A percentile compares a stretch with the other conserved stretches of the same genome.
These are phyloP conservation scores for Helicorthomorpha holstii DNA, from an alignment of 1,140 invertebrate genomes.

Conservation along the genomic window DNA sequence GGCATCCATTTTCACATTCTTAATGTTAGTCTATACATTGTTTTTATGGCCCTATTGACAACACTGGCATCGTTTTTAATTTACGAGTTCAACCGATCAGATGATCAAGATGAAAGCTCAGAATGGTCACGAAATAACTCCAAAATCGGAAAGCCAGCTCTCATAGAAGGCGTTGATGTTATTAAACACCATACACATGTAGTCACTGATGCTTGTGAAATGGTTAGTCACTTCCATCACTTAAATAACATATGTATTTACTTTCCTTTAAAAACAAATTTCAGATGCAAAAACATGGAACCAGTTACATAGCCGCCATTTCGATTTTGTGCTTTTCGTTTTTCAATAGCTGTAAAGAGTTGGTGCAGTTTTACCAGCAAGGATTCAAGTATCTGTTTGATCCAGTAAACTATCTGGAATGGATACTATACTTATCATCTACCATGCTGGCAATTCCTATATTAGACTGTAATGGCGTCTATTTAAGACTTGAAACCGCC, in stretches of 20 bases:
- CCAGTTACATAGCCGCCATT: neutral
- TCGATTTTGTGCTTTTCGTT: constrained; percentile 47
- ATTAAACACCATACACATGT: neutral
- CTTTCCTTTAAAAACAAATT: no score
- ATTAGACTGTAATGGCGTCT: constrained; percentile 26
- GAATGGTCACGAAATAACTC: constrained; percentile 11
- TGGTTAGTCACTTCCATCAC: no score
- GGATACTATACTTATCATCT: constrained; percentile 49
- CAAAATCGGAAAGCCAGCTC: no score
- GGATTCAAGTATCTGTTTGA: constrained; percentile 28
- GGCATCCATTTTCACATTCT: constrained; percentile 66
- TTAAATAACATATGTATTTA: no score
- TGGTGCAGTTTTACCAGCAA: constrained; percentile 57
- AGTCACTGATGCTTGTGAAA: no score
- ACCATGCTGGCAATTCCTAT: constrained; percentile 42
- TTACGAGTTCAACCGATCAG: neutral
- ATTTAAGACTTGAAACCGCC: constrained; percentile 45
- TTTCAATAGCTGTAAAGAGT: constrained; percentile 49
- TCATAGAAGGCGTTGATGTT: neutral
- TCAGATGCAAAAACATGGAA: constrained; percentile 17
- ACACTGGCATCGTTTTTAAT: constrained; percentile 4
- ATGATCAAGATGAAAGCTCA: neutral
- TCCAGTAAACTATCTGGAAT: constrained; percentile 33
- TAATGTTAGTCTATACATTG: constrained; percentile 52
- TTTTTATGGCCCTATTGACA: constrained; percentile 56